Conservation (phyloP, 2,888 invertebrate species). For the Erebia palarica region DNA sequence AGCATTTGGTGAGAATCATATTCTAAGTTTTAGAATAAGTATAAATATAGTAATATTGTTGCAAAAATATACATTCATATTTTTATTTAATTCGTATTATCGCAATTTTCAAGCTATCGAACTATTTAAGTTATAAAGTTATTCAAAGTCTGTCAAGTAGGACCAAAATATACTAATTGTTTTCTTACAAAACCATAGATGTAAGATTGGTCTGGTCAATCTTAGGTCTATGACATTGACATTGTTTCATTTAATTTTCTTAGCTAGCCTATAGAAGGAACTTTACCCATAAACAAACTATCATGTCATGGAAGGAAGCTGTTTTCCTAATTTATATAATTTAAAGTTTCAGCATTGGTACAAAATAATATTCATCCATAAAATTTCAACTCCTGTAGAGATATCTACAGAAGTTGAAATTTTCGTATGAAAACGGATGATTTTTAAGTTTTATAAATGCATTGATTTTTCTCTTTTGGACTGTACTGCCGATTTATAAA, state of each 20-base stretch:
- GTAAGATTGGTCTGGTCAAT: too few species aligned
- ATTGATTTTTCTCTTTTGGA: neutral
- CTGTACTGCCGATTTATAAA: neutral
- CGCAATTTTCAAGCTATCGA: too few species aligned
- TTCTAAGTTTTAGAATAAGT: neutral
- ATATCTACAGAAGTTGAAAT: neutral
- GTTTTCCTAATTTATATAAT: slow-evolving; percentile 2
- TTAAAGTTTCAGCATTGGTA: neutral
- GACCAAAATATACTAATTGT: too few species aligned
- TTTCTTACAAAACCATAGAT: too few species aligned
- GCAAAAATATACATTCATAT: neutral
- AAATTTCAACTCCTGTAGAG: too few species aligned
- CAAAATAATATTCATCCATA: neutral
- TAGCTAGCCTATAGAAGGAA: neutral
- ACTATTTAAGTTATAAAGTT: too few species aligned
- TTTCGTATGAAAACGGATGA: neutral
- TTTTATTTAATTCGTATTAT: too few species aligned
- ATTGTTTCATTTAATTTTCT: neutral
- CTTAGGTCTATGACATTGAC: too few species aligned
- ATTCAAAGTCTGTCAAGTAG: too few species aligned
- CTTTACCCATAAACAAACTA: neutral
- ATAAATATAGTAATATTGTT: neutral
- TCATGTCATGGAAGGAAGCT: slow-evolving; percentile 1
- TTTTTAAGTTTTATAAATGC: neutral
- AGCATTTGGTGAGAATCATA: neutral